These are phyloP conservation scores for Harpagoxenus sublaevis DNA, from an alignment of 2,888 invertebrate genomes.

Conservation along the genomic window DNA sequence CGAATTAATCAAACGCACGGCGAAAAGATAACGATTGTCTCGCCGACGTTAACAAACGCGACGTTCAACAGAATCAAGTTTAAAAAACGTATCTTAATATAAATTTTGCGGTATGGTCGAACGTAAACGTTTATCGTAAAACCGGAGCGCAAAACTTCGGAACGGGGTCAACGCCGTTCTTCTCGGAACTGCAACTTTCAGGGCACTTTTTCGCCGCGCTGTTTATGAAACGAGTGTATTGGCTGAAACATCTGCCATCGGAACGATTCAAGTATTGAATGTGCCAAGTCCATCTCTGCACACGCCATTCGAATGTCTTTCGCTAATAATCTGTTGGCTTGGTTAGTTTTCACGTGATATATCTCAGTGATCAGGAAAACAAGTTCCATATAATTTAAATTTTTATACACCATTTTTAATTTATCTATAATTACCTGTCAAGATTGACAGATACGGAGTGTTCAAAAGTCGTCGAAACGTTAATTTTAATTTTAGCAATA, in stretches of 20 bases:
- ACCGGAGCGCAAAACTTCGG: conserved; percentile 28
- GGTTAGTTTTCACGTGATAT: neutral
- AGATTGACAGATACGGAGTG: neutral
- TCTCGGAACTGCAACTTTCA: conserved; percentile 34
- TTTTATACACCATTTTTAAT: neutral
- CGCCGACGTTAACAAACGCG: neutral
- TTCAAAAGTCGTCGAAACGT: neutral
- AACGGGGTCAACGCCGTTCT: conserved; percentile 24
- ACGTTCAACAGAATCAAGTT: conserved; percentile 31
- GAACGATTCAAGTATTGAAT: neutral
- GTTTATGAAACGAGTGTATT: conserved; percentile 42
- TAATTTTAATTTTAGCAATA: neutral
- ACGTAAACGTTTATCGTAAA: conserved; percentile 35
- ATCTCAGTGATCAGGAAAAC: neutral
- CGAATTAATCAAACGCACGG: conserved; percentile 16
- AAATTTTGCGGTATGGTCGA: conserved; percentile 35
- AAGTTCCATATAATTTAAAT: neutral
- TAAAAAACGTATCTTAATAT: conserved; percentile 30
- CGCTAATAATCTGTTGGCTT: neutral
- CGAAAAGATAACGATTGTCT: neutral
- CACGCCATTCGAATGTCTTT: neutral
- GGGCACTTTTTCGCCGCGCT: conserved; percentile 6
- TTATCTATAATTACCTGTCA: neutral
- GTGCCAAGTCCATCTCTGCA: neutral
- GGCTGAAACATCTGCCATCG: conserved; percentile 21